These are phyloP conservation scores for Schizothorax lantsangensis DNA, from an alignment of 2,797 vertebrate species.

Conservation along the genomic window DNA sequence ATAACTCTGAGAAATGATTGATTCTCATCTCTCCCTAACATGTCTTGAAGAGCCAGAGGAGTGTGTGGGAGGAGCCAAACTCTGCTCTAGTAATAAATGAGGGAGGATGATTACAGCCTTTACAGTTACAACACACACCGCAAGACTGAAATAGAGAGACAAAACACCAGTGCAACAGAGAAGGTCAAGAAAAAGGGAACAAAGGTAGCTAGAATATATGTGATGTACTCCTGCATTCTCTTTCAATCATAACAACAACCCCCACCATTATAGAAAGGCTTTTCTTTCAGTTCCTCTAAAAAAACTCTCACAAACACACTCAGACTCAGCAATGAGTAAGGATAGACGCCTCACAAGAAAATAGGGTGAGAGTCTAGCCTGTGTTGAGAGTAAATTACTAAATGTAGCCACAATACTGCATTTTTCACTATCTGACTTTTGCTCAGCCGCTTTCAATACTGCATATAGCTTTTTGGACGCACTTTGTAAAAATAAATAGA, in stretches of 20 bases:
- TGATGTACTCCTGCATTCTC: slow-evolving; percentile 4
- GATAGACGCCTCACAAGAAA: neutral
- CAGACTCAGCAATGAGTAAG: slow-evolving; percentile 1
- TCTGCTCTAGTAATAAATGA: slow-evolving; percentile 57
- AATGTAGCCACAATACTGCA: neutral
- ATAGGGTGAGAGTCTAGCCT: neutral
- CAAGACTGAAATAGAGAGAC: slow-evolving; percentile 13
- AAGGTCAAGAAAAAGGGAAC: slow-evolving; percentile 22
- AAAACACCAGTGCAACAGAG: neutral
- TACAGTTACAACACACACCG: slow-evolving; percentile 19
- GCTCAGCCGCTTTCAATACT: neutral
- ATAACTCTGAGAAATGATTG: slow-evolving; percentile 4
- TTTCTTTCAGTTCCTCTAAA: neutral
- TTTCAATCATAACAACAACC: slow-evolving; percentile 8
- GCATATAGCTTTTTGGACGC: neutral
- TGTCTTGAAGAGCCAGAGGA: slow-evolving; percentile 8
- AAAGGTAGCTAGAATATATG: neutral
- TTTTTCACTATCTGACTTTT: neutral
- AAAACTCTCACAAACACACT: slow-evolving; percentile 8
- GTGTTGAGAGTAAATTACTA: neutral
- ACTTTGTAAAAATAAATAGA: neutral
- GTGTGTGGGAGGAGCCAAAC: slow-evolving; percentile 29
- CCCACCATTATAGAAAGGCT: slow-evolving; percentile 1
- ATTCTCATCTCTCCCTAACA: slow-evolving; percentile 11
- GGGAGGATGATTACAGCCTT: slow-evolving; percentile 52